These are phyloP conservation scores for Caenorhabditis drosophilae DNA, from an alignment of 2,888 invertebrate genomes.

Conservation along the genomic window DNA sequence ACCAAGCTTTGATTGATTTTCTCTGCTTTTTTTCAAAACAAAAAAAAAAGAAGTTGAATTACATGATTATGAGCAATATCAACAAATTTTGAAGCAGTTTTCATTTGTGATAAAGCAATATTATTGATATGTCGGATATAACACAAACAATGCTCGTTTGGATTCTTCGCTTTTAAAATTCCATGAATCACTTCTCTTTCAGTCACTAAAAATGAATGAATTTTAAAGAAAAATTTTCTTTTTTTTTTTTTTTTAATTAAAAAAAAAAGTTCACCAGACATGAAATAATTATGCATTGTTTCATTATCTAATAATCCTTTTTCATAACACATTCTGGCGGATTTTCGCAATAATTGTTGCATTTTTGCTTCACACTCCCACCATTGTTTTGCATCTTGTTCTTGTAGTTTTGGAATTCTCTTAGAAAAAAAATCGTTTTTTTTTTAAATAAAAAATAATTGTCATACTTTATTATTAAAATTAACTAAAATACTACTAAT, in stretches of 20 bases:
- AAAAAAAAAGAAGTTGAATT: not conserved
- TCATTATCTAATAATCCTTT: slow-evolving; percentile 87
- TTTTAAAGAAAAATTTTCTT: no score
- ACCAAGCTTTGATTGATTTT: no score
- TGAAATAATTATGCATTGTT: slow-evolving; percentile 94
- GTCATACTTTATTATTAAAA: slow-evolving; percentile 89
- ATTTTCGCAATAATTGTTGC: slow-evolving; percentile 90
- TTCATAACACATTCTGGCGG: slow-evolving; percentile 81
- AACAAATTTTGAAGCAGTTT: slow-evolving; percentile 91
- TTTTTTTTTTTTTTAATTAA: no score
- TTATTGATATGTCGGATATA: slow-evolving; percentile 89
- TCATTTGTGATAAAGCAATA: slow-evolving; percentile 90
- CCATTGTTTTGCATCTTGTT: slow-evolving; percentile 94
- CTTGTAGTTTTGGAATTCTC: slow-evolving; percentile 91
- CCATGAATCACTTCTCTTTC: slow-evolving; percentile 97
- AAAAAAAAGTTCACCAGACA: no score
- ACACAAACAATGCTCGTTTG: slow-evolving; percentile 87
- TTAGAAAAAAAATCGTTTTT: slow-evolving; percentile 67
- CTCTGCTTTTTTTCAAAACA: not conserved
- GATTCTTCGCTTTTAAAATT: slow-evolving; percentile 87
- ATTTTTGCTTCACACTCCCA: slow-evolving; percentile 95
- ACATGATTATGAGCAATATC: slow-evolving; percentile 78
- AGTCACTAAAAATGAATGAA: no score
- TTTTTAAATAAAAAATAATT: not conserved
- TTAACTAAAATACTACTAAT: slow-evolving; percentile 95